Base-by-base conservation (phyloP, 2,113 vertebrate species). In the Ochotona princeps region DNA sequence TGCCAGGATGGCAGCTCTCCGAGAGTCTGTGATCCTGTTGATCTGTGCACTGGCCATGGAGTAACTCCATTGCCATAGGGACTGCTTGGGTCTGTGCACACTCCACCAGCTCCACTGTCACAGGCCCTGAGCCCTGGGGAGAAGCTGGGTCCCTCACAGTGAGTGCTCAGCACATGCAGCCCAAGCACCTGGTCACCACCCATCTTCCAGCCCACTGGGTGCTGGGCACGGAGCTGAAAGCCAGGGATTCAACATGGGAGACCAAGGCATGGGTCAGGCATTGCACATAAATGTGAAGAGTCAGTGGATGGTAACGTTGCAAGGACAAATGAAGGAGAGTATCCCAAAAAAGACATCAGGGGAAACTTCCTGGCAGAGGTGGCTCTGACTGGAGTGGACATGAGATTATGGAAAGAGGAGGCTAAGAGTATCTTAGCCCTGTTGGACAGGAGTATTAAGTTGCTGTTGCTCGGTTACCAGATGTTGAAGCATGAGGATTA, bases 1-100 rank as follows among this genome's bases (percentile, higher is more conserved):
- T 85, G 70, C 60, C 78, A 84, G 5, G 20, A 83, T 49, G 67
- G 57, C 47, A 54, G 0, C 51, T 57, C 47, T 57, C 21, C 5
- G 21, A 76, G 75, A 54, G 66, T 26, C 85, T 69, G 11, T 25
- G 8, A 14, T 47, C 25, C 8, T 67, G 60, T 69, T 14, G 78
- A 49, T 63, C 4, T 12, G 5, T 2, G 2, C 0, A 0, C 28
- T 66, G 38, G n/a, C 51, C 30, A 2, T 75, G 61, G 38, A 5
- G 14, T 44, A 26, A 63, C 28, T 74, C 60, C 0, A 12, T 51
- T 47, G 63, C 2, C 2, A 1, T 4, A 32, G 51, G 44, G 28
- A 72, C 49, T 25, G 49, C 73, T 25, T 35, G 32, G 28, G 30
- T 57, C 63, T 70, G 26, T 7, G 13, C 15, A 8, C 6, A n/a